A percentile compares a stretch with the other conserved stretches of the same genome.
phyloP scores from a whole-genome alignment of 2,888 invertebrate species.

The Metallyticus violacea region DNA sequence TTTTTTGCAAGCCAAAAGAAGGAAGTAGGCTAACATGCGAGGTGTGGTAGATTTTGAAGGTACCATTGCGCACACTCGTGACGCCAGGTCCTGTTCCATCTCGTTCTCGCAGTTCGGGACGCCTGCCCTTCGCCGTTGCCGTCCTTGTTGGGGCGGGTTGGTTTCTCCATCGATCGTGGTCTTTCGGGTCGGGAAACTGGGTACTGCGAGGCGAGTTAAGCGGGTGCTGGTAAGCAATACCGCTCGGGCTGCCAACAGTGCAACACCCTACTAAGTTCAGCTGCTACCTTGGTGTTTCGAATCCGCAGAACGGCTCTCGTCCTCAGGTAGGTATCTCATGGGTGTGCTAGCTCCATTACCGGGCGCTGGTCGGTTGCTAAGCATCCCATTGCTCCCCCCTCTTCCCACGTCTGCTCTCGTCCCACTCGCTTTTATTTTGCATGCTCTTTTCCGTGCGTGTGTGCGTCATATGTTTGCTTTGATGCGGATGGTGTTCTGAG shows the following conservation, averaged over 20 bases:
- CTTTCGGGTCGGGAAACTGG: neutral
- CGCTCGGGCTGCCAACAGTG: neutral
- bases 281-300: neutral
- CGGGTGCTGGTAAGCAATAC: neutral
- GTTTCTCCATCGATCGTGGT: neutral
- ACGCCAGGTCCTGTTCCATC: neutral
- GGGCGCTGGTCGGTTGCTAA: neutral
- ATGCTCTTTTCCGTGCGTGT: neutral
- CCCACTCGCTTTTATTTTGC: neutral
- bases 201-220: neutral
- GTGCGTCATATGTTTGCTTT: neutral
- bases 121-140: no score
- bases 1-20: neutral
- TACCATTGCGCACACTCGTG: neutral
- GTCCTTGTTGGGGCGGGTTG: neutral
- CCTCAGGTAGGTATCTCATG: neutral
- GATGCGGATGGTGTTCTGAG: neutral
- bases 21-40: neutral
- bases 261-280: neutral
- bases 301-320: neutral
- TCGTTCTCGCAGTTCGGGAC: neutral
- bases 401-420: neutral
- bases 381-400: neutral
- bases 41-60: neutral
- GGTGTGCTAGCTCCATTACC: neutral